Evolutionary conservation across 2,113 vertebrate genomes (phyloP).

Genomic region (Tringa solitaria): DNA sequence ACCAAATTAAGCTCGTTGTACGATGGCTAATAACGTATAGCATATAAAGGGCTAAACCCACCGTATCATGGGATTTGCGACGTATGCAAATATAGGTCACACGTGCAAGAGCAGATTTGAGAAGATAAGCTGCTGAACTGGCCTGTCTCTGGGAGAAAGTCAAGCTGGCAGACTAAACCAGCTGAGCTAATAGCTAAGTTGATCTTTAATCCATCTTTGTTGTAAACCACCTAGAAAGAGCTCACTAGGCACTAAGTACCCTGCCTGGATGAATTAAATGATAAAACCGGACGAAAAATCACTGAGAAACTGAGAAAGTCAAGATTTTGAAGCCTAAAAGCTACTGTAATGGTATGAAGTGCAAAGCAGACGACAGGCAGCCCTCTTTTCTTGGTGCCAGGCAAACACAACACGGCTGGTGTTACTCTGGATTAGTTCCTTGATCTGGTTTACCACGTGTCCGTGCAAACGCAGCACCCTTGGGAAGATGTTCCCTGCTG

Average conservation of each 20-base stretch:
- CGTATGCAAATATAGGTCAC: not conserved
- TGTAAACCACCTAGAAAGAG: not conserved
- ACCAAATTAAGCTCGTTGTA: accelerated
- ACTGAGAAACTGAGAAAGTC: not conserved
- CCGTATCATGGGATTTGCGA: not conserved
- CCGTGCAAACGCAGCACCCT: not conserved
- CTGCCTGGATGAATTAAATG: not conserved
- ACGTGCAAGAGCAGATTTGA: not conserved
- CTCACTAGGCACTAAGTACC: not conserved
- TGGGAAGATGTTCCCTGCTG: not conserved
- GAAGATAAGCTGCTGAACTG: constrained; percentile 3
- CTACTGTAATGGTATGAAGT: not conserved
- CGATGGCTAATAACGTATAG: not conserved
- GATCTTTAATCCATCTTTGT: constrained; percentile 17
- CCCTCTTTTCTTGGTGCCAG: not conserved
- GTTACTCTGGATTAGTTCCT: not conserved
- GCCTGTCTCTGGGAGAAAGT: not conserved
- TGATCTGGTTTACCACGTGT: not conserved
- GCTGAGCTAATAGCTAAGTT: constrained; percentile 5
- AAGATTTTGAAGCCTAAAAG: not conserved
- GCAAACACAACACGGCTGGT: not conserved
- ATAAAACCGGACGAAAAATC: not conserved
- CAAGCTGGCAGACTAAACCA: not conserved
- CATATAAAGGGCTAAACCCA: not conserved
- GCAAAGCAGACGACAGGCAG: not conserved